Evolutionary conservation across 2,888 invertebrate genomes (phyloP), one percentile per base, ranked within the genome.

Genomic region (Archaeoteleia sp.): DNA sequence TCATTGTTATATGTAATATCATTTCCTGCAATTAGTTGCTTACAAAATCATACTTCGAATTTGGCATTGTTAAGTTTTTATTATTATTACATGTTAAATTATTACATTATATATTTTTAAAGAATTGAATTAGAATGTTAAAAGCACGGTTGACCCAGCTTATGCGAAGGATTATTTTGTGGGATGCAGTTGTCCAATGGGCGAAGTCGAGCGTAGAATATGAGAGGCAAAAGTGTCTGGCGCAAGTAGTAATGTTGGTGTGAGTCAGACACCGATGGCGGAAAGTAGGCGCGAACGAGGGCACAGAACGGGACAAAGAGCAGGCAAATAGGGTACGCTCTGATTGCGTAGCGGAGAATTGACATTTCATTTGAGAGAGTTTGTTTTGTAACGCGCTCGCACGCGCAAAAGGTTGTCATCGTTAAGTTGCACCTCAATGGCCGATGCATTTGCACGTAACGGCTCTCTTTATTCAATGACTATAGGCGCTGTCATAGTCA

Each of bases 291-390:
- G 43, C 42, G 15, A 61, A 39, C 37, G 57, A 37, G 46, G 48
- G 55, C 58, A 53, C 43, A 30, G 46, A 45, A 34, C 25, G 32
- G 53, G 66, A 60, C 71, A 61, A 58, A 58, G 55, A 32, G 49
- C 63, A 58, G 63, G 48, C 46, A 72, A 74, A 73, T 72, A 66
- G 69, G 55, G 51, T 60, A 67, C 62, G 55, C 61, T 65, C 71
- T 71, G 73, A 77, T 74, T 74, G 72, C 71, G 55, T 62, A 40
- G 53, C 48, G 35, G 37, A 40, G 65, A 67, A 76, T 73, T 74
- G 76, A 76, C 73, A 62, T 75, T 77, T 76, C 72, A 75, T 74
- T 76, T 74, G 69, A 57, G 55, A 61, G 17, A 45, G 60, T 70
- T 72, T 62, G 66, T 71, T 72, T 71, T 66, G 55, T 30, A n/a